These are phyloP conservation scores for Drosophila obscura DNA, from an alignment of 1,140 invertebrate species.

Conservation along the genomic window DNA sequence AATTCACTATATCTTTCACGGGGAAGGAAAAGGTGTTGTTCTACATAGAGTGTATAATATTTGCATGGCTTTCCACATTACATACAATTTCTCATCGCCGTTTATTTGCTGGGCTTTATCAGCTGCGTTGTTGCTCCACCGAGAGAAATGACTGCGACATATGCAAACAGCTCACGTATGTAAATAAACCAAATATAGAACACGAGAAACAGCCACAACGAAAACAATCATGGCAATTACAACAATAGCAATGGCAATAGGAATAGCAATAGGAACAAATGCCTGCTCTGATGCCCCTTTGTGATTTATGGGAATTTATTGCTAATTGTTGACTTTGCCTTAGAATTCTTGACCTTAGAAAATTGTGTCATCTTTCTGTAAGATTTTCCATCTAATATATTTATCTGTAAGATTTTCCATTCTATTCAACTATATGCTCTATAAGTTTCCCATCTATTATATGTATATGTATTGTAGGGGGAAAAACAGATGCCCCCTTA, in stretches of 20 bases:
- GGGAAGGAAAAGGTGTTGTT: too few species aligned
- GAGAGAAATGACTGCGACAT: conserved; percentile 23
- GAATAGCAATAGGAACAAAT: conserved; percentile 6
- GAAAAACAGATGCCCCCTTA: conserved; percentile 30
- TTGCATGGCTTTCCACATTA: conserved; percentile 32
- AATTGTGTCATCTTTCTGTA: conserved; percentile 55
- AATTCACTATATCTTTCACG: too few species aligned
- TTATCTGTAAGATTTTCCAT: conserved; percentile 27
- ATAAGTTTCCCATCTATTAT: conserved; percentile 16
- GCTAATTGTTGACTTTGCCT: conserved; percentile 57
- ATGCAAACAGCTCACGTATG: conserved; percentile 48
- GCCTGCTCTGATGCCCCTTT: conserved; percentile 29
- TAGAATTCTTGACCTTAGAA: conserved; percentile 5
- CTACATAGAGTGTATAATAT: conserved; percentile 15
- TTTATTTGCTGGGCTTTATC: conserved; percentile 48
- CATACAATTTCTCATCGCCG: conserved; percentile 1
- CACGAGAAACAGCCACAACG: conserved; percentile 26
- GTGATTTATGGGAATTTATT: conserved; percentile 61
- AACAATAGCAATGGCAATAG: not conserved
- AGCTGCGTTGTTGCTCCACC: conserved; percentile 4
- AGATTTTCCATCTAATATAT: conserved; percentile 21
- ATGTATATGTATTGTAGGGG: not conserved
- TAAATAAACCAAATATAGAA: conserved; percentile 48
- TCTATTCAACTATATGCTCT: conserved; percentile 9
- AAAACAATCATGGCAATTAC: not conserved